Base-by-base conservation (phyloP, 2,888 invertebrate species). In the Sceliomorpha sp. region DNA sequence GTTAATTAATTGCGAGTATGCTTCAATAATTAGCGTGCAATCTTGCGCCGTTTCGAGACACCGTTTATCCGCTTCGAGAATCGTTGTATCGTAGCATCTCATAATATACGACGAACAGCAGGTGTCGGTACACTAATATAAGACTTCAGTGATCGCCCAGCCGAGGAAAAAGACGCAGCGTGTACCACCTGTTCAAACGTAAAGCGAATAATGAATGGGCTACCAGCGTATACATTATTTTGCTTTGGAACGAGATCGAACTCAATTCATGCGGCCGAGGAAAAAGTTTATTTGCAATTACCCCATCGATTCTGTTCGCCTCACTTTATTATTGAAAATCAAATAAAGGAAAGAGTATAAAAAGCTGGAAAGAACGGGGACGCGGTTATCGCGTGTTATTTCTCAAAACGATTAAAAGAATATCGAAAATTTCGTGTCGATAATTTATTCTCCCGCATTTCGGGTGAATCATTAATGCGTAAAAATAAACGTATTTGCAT, bases 141-240 rank as follows among this genome's bases (percentile, higher is more conserved):
- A 56, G 62, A 56, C 58, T 44, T 20, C 15, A 37, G 32, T 15
- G 60, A 56, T 60, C 50, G 32, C 58, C 31, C 36, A 39, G 15
- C 14, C 42, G 40, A 51, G 34, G 37, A 60, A 67, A 66, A 60
- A 60, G 55, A 48, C 50, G 44, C 62, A 58, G 63, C 58, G 58
- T 44, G 51, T 45, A 62, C 58, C 69, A 69, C 69, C 69, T 69
- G 62, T 69, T 69, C 69, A 68, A 68, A 68, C 62, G 56, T 39
- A 20, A 20, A 55, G 55, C 56, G 62, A 58, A 42, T 69, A 69
- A 69, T 69, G 63, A 69, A 69, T 69, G 69, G 53, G 53, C 63
- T 59, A 58, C 58, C 69, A 26, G 47, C 42, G 20, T 39, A 39
- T 69, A 53, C 53, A 58, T 50, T 62, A 62, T 51, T 62, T 62